A percentile compares a stretch with the other conserved stretches of the same genome.
These are phyloP conservation scores for Drosophila siamana DNA, from an alignment of 2,888 invertebrate genomes.

Conservation along the genomic window DNA sequence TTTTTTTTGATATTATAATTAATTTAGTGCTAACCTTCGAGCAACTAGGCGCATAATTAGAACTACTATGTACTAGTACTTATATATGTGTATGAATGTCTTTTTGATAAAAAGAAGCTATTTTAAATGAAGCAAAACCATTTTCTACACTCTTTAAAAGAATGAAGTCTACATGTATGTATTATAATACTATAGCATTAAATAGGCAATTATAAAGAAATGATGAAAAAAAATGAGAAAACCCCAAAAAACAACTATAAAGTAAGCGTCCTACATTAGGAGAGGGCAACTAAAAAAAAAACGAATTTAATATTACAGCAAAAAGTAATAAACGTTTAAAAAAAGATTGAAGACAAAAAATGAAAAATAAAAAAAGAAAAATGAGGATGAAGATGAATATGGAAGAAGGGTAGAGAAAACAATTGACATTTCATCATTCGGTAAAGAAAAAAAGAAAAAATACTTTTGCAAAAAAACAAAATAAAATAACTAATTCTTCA, in stretches of 20 bases:
- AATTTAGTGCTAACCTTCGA: conserved; percentile 71
- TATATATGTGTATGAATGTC: conserved; percentile 76
- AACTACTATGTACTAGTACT: conserved; percentile 56
- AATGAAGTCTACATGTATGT: conserved; percentile 80
- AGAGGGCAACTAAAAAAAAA: conserved; percentile 69
- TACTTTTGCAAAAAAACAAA: conserved; percentile 50
- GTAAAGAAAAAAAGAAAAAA: conserved; percentile 16
- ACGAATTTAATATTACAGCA: conserved; percentile 74
- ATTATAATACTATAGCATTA: conserved; percentile 78
- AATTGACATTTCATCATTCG: conserved; percentile 46
- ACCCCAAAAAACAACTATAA: conserved; percentile 54
- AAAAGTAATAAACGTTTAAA: conserved; percentile 44
- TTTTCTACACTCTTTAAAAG: conserved; percentile 82
- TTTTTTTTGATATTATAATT: conserved; percentile 56
- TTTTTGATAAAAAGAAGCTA: conserved; percentile 82
- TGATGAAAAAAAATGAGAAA: conserved; percentile 19
- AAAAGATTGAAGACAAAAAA: conserved; percentile 17
- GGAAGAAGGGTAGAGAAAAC: conserved; percentile 26
- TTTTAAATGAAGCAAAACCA: conserved; percentile 75
- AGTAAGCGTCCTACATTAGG: conserved; percentile 80
- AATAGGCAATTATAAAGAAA: conserved; percentile 69
- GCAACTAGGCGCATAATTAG: conserved; percentile 77
- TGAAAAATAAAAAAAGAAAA: conserved; percentile 19
- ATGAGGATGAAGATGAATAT: conserved; percentile 8
- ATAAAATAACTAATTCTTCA: conserved; percentile 57